These are phyloP conservation scores for Aplochiton taeniatus DNA, from an alignment of 2,797 vertebrate species.

Conservation along the genomic window DNA sequence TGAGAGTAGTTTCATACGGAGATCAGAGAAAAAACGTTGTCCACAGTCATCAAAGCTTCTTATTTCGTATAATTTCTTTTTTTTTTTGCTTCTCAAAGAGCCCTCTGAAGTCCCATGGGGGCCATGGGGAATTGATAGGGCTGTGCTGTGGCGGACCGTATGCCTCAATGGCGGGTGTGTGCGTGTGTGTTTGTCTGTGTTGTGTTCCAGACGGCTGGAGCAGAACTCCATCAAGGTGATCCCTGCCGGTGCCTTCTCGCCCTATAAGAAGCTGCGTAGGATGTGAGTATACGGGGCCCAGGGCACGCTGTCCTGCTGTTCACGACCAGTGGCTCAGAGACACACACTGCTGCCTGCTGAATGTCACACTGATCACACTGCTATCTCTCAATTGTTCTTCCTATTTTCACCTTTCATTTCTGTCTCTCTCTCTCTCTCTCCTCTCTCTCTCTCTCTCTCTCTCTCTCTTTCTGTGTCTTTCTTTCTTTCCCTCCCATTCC, in stretches of 20 bases:
- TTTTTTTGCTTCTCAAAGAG: too few species aligned
- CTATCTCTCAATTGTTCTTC: background rate
- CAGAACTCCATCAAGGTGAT: constrained; percentile 97
- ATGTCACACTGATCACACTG: background rate
- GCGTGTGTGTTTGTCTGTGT: constrained; percentile 54
- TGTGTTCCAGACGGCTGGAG: constrained; percentile 91
- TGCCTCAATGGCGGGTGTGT: too few species aligned
- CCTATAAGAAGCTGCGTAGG: constrained; percentile 96
- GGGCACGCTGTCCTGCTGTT: constrained; percentile 89
- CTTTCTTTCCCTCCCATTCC: background rate
- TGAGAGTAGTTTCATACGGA: constrained; percentile 11
- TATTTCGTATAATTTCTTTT: constrained; percentile 57
- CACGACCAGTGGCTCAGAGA: constrained; percentile 81
- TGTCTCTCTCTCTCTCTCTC: constrained; percentile 22
- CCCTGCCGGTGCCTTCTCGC: constrained; percentile 93
- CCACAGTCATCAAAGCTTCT: constrained; percentile 58
- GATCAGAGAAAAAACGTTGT: constrained; percentile 34
- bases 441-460: background rate
- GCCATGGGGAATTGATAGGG: constrained; percentile 42
- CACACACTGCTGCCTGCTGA: background rate
- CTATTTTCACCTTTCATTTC: too few species aligned
- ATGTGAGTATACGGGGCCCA: constrained; percentile 99
- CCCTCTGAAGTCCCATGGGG: constrained; percentile 38
- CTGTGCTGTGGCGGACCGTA: too few species aligned
- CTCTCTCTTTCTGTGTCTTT: background rate